These are phyloP conservation scores for Chaenogobius annularis DNA, from an alignment of 2,113 vertebrate species.

Conservation along the genomic window DNA sequence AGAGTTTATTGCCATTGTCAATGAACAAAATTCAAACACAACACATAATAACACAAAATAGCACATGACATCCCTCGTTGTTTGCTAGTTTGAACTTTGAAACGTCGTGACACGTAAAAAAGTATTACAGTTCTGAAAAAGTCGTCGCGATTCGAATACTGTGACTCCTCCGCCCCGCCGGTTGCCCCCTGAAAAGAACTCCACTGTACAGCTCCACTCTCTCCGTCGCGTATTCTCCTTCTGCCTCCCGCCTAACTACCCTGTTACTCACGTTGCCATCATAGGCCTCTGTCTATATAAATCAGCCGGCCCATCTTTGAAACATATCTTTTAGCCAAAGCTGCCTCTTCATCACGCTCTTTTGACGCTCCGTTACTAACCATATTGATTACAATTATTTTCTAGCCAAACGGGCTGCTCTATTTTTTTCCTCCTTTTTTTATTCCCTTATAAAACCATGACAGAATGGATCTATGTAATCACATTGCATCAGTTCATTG, in stretches of 20 bases:
- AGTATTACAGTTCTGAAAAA: too few relatives aligned
- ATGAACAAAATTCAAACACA: too few relatives aligned
- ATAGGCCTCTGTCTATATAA: slow-evolving; percentile 53
- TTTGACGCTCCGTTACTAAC: slow-evolving; percentile 57
- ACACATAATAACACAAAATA: too few relatives aligned
- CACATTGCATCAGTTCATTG: slow-evolving; percentile 70
- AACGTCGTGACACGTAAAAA: too few relatives aligned
- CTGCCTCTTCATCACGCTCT: slow-evolving; percentile 59
- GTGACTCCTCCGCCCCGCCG: too few relatives aligned
- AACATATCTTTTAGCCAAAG: slow-evolving; percentile 69
- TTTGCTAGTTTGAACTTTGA: too few relatives aligned
- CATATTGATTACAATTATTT: slow-evolving; percentile 74
- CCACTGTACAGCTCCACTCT: slow-evolving; percentile 22
- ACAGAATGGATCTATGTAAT: slow-evolving; percentile 78
- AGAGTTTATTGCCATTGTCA: too few relatives aligned
- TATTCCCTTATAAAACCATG: slow-evolving; percentile 53
- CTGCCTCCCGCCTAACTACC: slow-evolving; percentile 5
- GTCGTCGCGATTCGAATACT: too few relatives aligned
- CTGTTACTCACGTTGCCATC: slow-evolving; percentile 65
- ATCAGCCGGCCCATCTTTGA: slow-evolving; percentile 59
- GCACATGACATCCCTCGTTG: too few relatives aligned
- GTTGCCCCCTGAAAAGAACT: neutral
- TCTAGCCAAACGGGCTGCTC: slow-evolving; percentile 46
- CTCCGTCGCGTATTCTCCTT: slow-evolving; percentile 18
- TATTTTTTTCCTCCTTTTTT: slow-evolving; percentile 11